Base-by-base conservation (phyloP, 2,888 invertebrate genomes). In the Caenorhabditis plicata region DNA sequence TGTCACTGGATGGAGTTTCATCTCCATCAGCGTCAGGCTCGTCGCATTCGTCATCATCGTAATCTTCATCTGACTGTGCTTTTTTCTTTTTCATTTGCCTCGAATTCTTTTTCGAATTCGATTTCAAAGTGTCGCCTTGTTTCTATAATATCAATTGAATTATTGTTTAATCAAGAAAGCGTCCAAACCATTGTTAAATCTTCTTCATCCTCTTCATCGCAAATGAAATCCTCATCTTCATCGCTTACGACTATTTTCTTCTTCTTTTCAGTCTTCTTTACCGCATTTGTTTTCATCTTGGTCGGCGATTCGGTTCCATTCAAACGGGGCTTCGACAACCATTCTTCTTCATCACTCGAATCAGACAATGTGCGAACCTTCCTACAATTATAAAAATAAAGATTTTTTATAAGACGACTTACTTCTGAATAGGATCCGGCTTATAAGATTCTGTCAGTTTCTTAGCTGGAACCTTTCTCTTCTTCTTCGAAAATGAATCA, bases 261-360 rank as follows among this genome's bases (percentile, higher is more conserved):
- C 9, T 52, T 32, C n/a, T 50, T 52, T 0, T 33, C 9, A 3
- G 40, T 40, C 17, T 51, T 44, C 31, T 55, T 45, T 19, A 51
- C 41, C 9, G 48, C 31, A 32, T 45, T 43, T 4, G 61, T 61
- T 22, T 48, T 29, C 61, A 61, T 61, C 45, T 52, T 53, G 13
- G 25, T 20, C n/a, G 54, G 50, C 15, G 51, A 55, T 7, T 31
- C 40, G 4, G 45, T 45, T 3, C 46, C 63, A 17, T 54, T 48
- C 3, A 65, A 25, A 5, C 53, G 45, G 7, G 64, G 64, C 31
- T 65, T 65, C 4, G 45, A 38, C 8, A 47, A 25, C 64, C 64
- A 65, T 38, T 51, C 60, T 20, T 64, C 64, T 19, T 57, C 66
- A 9, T 64, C 67, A 39, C 61, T 62, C 0, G 64, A 62, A 42